Evolutionary conservation across 2,113 vertebrate genomes (phyloP), one percentile per base, ranked within the genome.

Genomic region (Peromyscus polionotus): DNA sequence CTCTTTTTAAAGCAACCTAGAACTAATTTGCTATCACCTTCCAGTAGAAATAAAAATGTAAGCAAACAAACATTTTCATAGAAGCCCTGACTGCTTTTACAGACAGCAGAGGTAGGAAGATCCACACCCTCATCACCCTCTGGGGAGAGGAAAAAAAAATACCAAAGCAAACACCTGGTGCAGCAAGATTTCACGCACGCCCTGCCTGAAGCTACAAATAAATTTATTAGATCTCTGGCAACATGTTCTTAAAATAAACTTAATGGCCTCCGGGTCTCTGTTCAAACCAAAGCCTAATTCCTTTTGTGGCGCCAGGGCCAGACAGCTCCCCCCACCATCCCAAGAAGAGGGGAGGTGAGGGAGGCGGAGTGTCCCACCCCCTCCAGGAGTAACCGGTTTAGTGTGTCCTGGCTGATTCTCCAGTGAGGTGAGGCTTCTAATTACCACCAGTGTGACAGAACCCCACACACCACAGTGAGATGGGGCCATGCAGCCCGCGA

Each of bases 271-370:
- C 88, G 95, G 97, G 97, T 97, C 98, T 98, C 97, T 97, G 93
- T 96, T 98, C 95, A 97, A 96, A 97, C 97, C 95, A 65, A 84
- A 97, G 90, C 95, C 96, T 98, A 98, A 99, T 98, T 98, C 98
- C 70, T 97, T 97, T 86, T 87, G 96, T 98, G 99, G 98, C 97
- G 98, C 98, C 99, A 99, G 98, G 98, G 98, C 98, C 99, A 99
- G 98, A 98, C 97, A 89, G 88, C 90, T 97, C 97, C 95, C 95
- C 97, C 88, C 72, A 59, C 88, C 94, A 59, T 87, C 94, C 54
- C 45, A 90, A 42, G 2, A 42, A 92, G 95, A 77, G 95, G 67
- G 67, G 94, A 54, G 33, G n/a, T 1, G 81, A 91, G 97, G 0
- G 90, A 89, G 95, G 95, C 94, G 92, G 76, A 61, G 80, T 31